phyloP scores from a whole-genome alignment of 2,797 vertebrate species.

The Mus caroli region DNA sequence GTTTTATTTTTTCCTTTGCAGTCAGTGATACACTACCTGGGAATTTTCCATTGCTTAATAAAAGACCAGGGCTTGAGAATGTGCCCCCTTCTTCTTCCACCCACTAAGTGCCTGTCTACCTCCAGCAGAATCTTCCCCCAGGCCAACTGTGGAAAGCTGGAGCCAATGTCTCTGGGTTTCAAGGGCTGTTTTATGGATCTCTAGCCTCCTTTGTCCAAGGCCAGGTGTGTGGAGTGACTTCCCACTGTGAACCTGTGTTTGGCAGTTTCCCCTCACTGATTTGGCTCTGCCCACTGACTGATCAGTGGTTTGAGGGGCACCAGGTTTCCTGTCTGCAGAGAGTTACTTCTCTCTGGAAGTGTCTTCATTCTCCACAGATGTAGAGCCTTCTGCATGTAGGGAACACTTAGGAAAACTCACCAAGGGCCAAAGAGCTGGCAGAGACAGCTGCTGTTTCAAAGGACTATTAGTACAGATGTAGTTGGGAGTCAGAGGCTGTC shows the following conservation, averaged over 20 bases:
- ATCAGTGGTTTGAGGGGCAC: neutral
- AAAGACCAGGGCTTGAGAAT: neutral
- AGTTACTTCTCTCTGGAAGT: neutral
- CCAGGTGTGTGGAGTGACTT: neutral
- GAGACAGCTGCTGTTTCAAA: neutral
- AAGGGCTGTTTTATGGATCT: neutral
- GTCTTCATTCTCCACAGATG: neutral
- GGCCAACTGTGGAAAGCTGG: neutral
- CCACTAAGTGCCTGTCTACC: too few species aligned
- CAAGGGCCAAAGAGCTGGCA: neutral
- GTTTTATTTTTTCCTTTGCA: neutral
- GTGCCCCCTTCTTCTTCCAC: neutral
- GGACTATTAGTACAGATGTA: fast-evolving
- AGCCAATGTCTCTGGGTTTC: too few species aligned
- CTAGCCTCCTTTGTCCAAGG: neutral
- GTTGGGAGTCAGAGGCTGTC: too few species aligned
- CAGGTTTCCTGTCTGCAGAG: neutral
- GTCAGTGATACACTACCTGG: neutral
- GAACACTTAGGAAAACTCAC: neutral
- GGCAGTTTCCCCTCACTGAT: neutral
- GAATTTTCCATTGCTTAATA: neutral
- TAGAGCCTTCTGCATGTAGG: neutral
- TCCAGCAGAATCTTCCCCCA: neutral
- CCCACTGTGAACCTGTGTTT: neutral
- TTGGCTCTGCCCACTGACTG: neutral